phyloP scores from a whole-genome alignment of 1,140 invertebrate species.

The Heliothis subflexa region DNA sequence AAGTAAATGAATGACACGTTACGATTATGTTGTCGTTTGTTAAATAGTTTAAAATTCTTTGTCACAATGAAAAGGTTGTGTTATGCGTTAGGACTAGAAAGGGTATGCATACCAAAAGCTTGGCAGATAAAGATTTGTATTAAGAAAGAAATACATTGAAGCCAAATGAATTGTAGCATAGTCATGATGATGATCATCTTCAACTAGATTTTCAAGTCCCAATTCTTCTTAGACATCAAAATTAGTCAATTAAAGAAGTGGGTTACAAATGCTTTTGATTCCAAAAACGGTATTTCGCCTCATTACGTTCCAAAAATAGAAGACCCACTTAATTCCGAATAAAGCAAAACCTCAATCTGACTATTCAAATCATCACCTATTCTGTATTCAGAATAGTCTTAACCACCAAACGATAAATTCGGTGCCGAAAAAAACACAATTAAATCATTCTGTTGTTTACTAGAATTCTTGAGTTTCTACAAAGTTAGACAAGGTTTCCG shows the following conservation, averaged over 20 bases:
- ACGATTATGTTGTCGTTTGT: no score
- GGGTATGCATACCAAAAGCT: no score
- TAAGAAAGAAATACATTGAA: no score
- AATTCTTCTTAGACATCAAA: neutral
- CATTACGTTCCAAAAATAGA: neutral
- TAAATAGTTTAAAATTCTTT: no score
- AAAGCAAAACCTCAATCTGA: neutral
- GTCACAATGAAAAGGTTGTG: no score
- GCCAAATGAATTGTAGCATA: no score
- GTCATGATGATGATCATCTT: no score
- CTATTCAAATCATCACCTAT: conserved; percentile 22
- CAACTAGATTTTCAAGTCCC: neutral
- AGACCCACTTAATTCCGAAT: neutral
- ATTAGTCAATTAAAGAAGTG: no score
- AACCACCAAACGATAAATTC: conserved; percentile 51
- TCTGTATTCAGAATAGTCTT: conserved; percentile 44
- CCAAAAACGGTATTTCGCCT: neutral
- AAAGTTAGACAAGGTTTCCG: conserved; percentile 68
- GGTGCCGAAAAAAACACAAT: conserved; percentile 62
- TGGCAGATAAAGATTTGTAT: no score
- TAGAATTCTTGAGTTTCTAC: conserved; percentile 70
- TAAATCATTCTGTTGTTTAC: conserved; percentile 63
- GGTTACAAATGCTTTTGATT: neutral
- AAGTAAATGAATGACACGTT: no score
- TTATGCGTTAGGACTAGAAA: no score